phyloP scores from a whole-genome alignment of 2,797 vertebrate genomes.

The Cheirogaleus major region DNA sequence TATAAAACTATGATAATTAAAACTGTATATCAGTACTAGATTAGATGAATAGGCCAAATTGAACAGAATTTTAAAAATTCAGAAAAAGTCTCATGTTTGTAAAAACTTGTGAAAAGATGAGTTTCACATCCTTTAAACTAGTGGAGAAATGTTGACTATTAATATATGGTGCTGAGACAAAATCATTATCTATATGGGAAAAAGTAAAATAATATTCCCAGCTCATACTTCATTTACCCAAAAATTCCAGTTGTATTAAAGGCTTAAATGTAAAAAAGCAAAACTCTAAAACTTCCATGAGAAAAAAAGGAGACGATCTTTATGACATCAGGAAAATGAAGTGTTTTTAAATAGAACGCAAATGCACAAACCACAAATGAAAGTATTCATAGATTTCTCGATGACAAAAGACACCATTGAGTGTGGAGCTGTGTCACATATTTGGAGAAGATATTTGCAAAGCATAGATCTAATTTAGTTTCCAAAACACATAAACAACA shows the following conservation, averaged over 20 bases:
- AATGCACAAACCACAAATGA: neutral
- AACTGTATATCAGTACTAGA: neutral
- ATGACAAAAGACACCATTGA: neutral
- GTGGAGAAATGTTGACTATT: neutral
- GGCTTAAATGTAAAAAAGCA: neutral
- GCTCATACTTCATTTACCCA: neutral
- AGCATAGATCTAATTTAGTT: neutral
- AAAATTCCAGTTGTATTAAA: neutral
- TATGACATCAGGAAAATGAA: neutral
- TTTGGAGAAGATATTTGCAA: neutral
- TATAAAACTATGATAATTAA: neutral
- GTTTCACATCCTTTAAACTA: neutral
- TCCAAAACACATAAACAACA: neutral
- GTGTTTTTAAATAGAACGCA: neutral
- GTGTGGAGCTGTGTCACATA: neutral
- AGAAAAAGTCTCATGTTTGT: neutral
- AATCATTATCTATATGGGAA: neutral
- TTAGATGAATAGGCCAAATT: neutral
- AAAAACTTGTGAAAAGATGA: neutral
- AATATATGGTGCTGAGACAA: neutral
- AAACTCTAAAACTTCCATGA: neutral
- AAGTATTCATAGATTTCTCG: neutral
- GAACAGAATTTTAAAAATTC: neutral
- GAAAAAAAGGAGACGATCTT: neutral
- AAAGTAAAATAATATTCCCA: neutral